A percentile compares a stretch with the other conserved stretches of the same genome.
Evolutionary conservation across 2,888 invertebrate species (phyloP).

Genomic region (Podabrus alpinus): DNA sequence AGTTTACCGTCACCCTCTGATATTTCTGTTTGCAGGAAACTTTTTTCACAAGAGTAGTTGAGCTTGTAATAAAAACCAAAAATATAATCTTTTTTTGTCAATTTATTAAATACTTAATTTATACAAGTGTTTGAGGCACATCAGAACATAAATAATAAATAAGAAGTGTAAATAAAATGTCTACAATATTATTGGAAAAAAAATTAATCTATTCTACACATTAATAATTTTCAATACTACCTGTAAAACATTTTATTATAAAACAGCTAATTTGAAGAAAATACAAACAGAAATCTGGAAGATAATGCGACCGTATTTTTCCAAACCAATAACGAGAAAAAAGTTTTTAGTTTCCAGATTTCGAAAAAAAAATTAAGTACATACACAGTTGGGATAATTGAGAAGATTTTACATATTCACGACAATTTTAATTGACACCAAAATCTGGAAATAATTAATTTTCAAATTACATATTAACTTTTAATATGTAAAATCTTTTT

Average conservation of each 20-base stretch:
- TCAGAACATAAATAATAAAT: conserved; percentile 41
- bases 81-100: conserved; percentile 6
- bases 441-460: conserved; percentile 24
- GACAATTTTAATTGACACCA: conserved; percentile 30
- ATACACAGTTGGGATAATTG: conserved; percentile 15
- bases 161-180: conserved; percentile 35
- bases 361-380: conserved; percentile 25
- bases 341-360: conserved; percentile 9
- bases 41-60: too few relatives aligned
- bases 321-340: not conserved
- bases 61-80: not conserved
- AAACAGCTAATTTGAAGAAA: conserved; percentile 18
- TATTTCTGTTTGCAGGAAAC: too few relatives aligned
- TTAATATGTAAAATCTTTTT: conserved; percentile 20
- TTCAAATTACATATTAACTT: not conserved
- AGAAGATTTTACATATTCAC: conserved; percentile 28
- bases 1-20: too few relatives aligned
- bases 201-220: conserved; percentile 21
- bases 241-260: conserved; percentile 21
- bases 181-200: conserved; percentile 11
- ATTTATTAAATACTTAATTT: conserved; percentile 41
- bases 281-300: conserved; percentile 24
- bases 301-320: not conserved
- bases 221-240: conserved; percentile 23
- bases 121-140: conserved; percentile 43